Base-by-base conservation (phyloP, 2,888 invertebrate genomes). In the Callosobruchus maculatus region DNA sequence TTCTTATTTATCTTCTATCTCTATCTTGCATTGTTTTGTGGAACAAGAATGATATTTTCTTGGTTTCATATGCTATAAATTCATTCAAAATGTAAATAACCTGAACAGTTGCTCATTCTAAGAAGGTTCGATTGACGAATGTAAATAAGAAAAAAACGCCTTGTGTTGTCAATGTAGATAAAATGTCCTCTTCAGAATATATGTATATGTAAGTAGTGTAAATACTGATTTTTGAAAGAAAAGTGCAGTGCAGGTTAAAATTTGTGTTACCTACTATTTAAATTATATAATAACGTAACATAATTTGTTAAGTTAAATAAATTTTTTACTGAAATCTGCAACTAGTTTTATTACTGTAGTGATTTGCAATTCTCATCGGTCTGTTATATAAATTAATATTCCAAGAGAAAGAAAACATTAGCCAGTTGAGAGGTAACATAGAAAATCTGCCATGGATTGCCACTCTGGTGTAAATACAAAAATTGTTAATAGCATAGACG, bases 61-160 rank as follows among this genome's bases (percentile, higher is more conserved):
- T 68, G 68, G 18, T 68, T 68, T 18, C 3, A 71, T 20, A 13
- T 49, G 13, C 1, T 49, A 49, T 49, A 13, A 49, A 49, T 49
- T 49, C 49, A 49, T 49, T 49, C 49, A 13, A 49, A 77, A 78
- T 83, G 82, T 83, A 80, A 78, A 81, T 81, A 82, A 82, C 82
- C 84, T 84, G 84, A 84, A 83, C 79, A 83, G 80, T 84, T 84
- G 84, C 84, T 84, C 84, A 84, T 78, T 74, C 75, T 68, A 21
- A 21, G 22, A 68, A 68, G 68, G 21, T 68, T 22, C 21, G 21
- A 68, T 68, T 68, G 7, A 68, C 68, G 68, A 68, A 21, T 68
- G 68, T 68, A 68, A 22, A 68, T 68, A 68, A 49, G 1, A 18
- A 49, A 49, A 49, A 49, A 49, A 49, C 49, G 13, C 49, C 49